Base-by-base conservation (phyloP, 2,113 vertebrate genomes). In the Bungarus multicinctus region DNA sequence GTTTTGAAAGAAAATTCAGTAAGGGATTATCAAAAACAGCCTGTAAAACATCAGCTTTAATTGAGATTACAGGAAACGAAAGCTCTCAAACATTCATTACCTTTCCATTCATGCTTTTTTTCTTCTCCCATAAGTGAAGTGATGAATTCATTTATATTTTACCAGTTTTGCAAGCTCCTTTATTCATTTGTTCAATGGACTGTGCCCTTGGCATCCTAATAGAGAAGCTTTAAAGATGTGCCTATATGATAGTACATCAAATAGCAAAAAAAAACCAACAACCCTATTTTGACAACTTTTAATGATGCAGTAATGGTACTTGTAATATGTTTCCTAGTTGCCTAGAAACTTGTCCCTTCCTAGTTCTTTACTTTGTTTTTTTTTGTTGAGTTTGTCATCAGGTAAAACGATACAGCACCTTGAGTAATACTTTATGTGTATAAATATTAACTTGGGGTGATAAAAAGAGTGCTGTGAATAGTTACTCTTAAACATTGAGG, bases 111-210 rank as follows among this genome's bases (percentile, higher is more conserved):
- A 11, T 6, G 27, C 5, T 27, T 91, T 94, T n/a, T 91, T 74
- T 20, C 43, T 69, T 45, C 4, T 30, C 58, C 14, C 7, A 50
- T 91, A 58, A n/a, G 90, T 60, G 30, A 93, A 89, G 85, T 20
- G 58, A 95, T 93, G 74, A 2, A 95, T 96, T 95, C 91, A 2
- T 92, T 96, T 96, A 47, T 87, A 91, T 1, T 92, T 95, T 93
- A 74, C 93, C 2, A 22, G 64, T 93, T 87, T 69, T 0, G 0
- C 90, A 93, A 96, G 93, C 94, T 91, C 69, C 94, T 95, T 94
- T 91, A 91, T 90, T 55, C 92, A 85, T n/a, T 0, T 57, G 52
- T 58, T 30, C 93, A 94, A 69, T 50, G 94, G 94, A 58, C 8
- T 86, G 47, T 11, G 92, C 12, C 88, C 45, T 58, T 93, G 88